Conservation (phyloP, 2,113 vertebrate genomes). For the Heteronetta atricapilla region DNA sequence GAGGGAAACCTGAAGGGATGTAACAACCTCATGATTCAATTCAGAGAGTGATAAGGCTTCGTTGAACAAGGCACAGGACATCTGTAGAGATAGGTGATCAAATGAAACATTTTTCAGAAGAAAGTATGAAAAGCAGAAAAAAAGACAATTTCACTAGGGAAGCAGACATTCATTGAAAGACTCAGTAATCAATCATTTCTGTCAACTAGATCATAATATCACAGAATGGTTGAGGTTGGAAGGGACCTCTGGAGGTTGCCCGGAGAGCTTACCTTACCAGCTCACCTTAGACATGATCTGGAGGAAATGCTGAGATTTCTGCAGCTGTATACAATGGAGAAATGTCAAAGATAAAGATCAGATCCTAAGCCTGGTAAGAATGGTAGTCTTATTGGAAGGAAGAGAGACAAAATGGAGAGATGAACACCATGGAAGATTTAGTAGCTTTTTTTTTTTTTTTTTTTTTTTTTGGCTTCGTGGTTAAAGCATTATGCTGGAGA, state of each 20-base stretch:
- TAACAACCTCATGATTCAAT: fast-evolving
- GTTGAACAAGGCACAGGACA: fast-evolving
- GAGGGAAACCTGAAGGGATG: background rate
- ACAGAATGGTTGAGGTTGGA: background rate
- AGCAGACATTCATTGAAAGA: fast-evolving
- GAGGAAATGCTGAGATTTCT: background rate
- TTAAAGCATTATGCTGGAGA: background rate
- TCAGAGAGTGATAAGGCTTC: background rate
- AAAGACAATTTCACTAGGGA: background rate
- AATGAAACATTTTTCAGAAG: background rate
- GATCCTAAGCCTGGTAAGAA: background rate
- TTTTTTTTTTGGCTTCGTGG: fast-evolving
- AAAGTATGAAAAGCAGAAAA: background rate
- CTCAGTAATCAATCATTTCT: background rate
- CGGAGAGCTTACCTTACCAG: background rate
- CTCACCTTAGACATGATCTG: background rate
- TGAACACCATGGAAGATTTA: background rate
- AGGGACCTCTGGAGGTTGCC: background rate
- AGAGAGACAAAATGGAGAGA: background rate
- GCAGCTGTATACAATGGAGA: background rate
- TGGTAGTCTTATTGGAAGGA: fast-evolving
- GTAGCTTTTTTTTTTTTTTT: background rate
- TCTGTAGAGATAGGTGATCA: fast-evolving
- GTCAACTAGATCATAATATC: background rate
- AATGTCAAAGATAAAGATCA: background rate